Evolutionary conservation across 2,113 vertebrate genomes (phyloP).

Genomic region (Noturus placidus): DNA sequence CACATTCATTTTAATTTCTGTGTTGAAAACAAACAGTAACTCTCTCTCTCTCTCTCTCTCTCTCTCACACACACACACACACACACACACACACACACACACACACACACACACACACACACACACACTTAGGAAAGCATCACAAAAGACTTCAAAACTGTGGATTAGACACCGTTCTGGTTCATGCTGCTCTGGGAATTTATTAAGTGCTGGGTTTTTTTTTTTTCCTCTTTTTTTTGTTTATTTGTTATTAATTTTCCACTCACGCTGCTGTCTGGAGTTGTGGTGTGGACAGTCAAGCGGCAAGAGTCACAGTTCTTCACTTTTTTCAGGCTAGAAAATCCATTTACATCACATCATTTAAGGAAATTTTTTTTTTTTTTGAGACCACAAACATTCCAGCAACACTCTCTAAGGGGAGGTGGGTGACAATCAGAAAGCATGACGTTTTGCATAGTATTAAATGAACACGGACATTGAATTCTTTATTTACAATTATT

Average conservation of each 20-base stretch:
- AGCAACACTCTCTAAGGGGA: slow-evolving; percentile 83
- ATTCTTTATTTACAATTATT: slow-evolving; percentile 99
- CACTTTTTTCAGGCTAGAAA: slow-evolving; percentile 77
- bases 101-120: slow-evolving; percentile 19
- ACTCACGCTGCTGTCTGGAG: slow-evolving; percentile 82
- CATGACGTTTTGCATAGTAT: slow-evolving; percentile 99
- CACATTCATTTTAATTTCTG: not conserved
- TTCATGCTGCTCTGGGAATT: slow-evolving; percentile 94
- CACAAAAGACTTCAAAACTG: slow-evolving; percentile 70
- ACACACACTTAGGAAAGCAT: slow-evolving; percentile 56
- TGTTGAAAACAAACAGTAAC: not conserved
- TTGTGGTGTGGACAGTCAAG: slow-evolving; percentile 82
- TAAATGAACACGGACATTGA: slow-evolving; percentile 99
- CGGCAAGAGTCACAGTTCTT: slow-evolving; percentile 84
- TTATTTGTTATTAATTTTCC: slow-evolving; percentile 66
- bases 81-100: slow-evolving; percentile 16
- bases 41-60: too few relatives aligned
- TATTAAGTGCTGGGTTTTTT: slow-evolving; percentile 76
- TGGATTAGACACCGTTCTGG: slow-evolving; percentile 80
- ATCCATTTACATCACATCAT: slow-evolving; percentile 85
- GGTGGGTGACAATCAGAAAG: slow-evolving; percentile 89
- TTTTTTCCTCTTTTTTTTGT: slow-evolving; percentile 54
- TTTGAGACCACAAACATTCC: slow-evolving; percentile 87
- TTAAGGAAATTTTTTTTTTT: slow-evolving; percentile 74
- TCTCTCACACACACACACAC: not conserved